Conservation (phyloP, 2,888 invertebrate genomes). For the Allolobophora icterica region DNA sequence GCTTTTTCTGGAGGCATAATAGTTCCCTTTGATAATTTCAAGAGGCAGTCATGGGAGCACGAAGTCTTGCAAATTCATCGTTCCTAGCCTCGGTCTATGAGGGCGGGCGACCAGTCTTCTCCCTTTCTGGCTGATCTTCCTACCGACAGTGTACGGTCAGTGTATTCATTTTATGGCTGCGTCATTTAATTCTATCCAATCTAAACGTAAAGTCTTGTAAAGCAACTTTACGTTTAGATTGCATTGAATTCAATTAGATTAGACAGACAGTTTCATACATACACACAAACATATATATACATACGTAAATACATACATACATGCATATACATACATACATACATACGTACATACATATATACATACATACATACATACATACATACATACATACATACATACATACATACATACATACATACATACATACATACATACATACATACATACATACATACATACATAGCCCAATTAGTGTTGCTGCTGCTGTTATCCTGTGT, state of each 20-base stretch:
- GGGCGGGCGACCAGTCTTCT: too few relatives aligned
- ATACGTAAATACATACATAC: background rate
- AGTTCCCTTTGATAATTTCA: background rate
- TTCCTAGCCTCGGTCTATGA: background rate
- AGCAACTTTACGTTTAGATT: too few relatives aligned
- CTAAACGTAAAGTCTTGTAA: too few relatives aligned
- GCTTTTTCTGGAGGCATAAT: too few relatives aligned
- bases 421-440: conserved; percentile 15
- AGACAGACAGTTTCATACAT: too few relatives aligned
- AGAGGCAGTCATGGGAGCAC: background rate
- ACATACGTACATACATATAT: background rate
- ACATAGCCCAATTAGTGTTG: background rate
- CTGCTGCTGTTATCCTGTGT: too few relatives aligned
- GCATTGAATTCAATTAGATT: too few relatives aligned
- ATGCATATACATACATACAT: background rate
- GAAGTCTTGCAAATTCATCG: background rate
- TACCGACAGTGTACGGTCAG: background rate
- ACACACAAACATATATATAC: background rate
- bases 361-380: background rate
- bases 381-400: background rate
- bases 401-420: background rate
- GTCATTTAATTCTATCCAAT: too few relatives aligned
- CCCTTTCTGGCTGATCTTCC: too few relatives aligned
- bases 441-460: background rate
- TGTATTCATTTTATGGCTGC: background rate